phyloP scores from a whole-genome alignment of 2,888 invertebrate species.

The Scelioninae gen. 1 region DNA sequence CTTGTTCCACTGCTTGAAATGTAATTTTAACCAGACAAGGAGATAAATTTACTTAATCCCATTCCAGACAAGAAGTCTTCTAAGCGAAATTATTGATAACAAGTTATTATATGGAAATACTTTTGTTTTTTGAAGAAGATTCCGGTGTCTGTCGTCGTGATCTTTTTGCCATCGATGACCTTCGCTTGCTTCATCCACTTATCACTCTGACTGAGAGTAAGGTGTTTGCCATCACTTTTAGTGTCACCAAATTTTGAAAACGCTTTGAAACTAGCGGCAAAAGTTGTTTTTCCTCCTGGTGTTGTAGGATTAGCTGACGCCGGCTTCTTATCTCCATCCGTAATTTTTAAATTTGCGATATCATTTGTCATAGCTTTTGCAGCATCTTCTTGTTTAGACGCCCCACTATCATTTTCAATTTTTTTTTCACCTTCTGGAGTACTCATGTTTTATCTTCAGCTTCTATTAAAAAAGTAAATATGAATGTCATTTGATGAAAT shows the following conservation, averaged over 20 bases:
- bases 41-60: too few species aligned
- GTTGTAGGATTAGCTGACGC: slow-evolving; percentile 53
- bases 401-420: slow-evolving; percentile 1
- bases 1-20: too few species aligned
- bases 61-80: too few species aligned
- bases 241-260: slow-evolving; percentile 95
- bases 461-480: slow-evolving; percentile 5
- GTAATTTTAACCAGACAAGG: too few species aligned
- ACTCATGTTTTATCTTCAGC: slow-evolving; percentile 33
- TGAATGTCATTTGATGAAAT: not conserved
- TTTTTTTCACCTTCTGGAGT: slow-evolving; percentile 27
- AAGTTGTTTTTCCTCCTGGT: slow-evolving; percentile 68
- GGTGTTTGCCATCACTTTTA: slow-evolving; percentile 93
- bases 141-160: slow-evolving; percentile 95
- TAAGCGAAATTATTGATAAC: too few species aligned
- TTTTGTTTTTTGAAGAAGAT: slow-evolving; percentile 95
- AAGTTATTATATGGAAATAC: too few species aligned
- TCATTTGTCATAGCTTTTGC: slow-evolving; percentile 51
- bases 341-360: slow-evolving; percentile 63
- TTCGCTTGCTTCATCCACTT: slow-evolving; percentile 98
- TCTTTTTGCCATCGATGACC: slow-evolving; percentile 92
- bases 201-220: slow-evolving; percentile 95
- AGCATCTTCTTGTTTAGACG: slow-evolving; percentile 27
- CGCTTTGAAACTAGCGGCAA: slow-evolving; percentile 86
- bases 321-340: slow-evolving; percentile 57